Evolutionary conservation across 1,140 invertebrate genomes (phyloP).

Genomic region (Procambarus clarkii): DNA sequence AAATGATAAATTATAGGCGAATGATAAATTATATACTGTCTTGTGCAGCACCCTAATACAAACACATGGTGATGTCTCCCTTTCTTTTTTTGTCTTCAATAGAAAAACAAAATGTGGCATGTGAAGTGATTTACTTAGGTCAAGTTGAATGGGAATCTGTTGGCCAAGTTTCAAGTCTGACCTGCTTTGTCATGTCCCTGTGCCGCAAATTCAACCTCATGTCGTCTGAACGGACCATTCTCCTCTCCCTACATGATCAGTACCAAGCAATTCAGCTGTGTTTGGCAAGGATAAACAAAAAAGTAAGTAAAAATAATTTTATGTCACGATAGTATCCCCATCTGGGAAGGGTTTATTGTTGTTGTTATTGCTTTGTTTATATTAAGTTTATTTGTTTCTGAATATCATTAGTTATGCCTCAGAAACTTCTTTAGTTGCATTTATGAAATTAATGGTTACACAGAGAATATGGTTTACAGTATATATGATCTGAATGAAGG

Average conservation of each 20-base stretch:
- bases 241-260: constrained; percentile 62
- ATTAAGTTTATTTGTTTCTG: no score
- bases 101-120: neutral
- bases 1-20: neutral
- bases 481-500: no score
- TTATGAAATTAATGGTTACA: no score
- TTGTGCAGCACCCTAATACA: neutral
- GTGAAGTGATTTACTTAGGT: constrained; percentile 13
- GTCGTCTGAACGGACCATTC: constrained; percentile 30
- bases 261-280: constrained; percentile 66
- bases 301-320: constrained; percentile 10
- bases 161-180: constrained; percentile 30
- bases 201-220: constrained; percentile 16
- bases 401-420: no score
- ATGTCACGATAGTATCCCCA: no score
- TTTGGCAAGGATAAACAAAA: constrained; percentile 60
- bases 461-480: no score
- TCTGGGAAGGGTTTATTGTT: no score
- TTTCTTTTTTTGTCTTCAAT: neutral
- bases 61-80: neutral
- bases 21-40: neutral
- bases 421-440: no score
- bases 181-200: constrained; percentile 15
- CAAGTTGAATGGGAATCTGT: constrained; percentile 38
- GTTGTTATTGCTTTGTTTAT: no score